phyloP scores from a whole-genome alignment of 2,113 vertebrate species.

The Protomyctophum bolini region DNA sequence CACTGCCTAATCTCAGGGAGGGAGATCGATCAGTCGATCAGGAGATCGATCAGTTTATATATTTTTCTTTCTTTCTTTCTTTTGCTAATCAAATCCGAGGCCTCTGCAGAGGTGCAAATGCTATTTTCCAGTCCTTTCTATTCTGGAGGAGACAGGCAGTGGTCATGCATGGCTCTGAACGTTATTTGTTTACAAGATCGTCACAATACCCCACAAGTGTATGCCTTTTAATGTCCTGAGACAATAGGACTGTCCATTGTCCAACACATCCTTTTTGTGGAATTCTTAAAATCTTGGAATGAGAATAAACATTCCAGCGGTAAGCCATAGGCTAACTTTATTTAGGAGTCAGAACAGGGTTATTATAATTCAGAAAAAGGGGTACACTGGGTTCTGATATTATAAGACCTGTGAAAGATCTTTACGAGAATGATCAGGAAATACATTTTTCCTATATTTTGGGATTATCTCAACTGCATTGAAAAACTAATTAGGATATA shows the following conservation, averaged over 20 bases:
- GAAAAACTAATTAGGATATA: background rate
- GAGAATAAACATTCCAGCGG: slow-evolving; percentile 67
- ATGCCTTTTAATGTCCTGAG: slow-evolving; percentile 41
- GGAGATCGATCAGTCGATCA: slow-evolving; percentile 76
- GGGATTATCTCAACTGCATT: background rate
- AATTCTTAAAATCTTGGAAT: slow-evolving; percentile 41
- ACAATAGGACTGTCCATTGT: slow-evolving; percentile 39
- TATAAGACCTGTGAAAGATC: slow-evolving; percentile 14
- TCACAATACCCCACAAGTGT: slow-evolving; percentile 22
- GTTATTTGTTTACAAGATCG: slow-evolving; percentile 70
- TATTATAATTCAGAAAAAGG: slow-evolving; percentile 14
- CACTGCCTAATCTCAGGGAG: slow-evolving; percentile 81
- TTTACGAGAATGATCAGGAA: slow-evolving; percentile 4
- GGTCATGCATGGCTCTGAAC: slow-evolving; percentile 61
- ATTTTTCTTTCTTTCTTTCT: slow-evolving; percentile 42
- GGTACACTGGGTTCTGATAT: slow-evolving; percentile 46
- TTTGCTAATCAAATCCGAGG: slow-evolving; percentile 51
- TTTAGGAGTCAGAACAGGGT: slow-evolving; percentile 27
- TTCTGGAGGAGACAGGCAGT: slow-evolving; percentile 56
- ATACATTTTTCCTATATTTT: slow-evolving; percentile 8
- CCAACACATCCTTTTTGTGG: slow-evolving; percentile 29
- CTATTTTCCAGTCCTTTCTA: slow-evolving; percentile 45
- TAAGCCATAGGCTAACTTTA: slow-evolving; percentile 58
- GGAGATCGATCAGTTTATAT: too few relatives aligned
- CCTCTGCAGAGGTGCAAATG: slow-evolving; percentile 50